phyloP scores from a whole-genome alignment of 2,888 invertebrate species.

The Epirrhoe alternata region DNA sequence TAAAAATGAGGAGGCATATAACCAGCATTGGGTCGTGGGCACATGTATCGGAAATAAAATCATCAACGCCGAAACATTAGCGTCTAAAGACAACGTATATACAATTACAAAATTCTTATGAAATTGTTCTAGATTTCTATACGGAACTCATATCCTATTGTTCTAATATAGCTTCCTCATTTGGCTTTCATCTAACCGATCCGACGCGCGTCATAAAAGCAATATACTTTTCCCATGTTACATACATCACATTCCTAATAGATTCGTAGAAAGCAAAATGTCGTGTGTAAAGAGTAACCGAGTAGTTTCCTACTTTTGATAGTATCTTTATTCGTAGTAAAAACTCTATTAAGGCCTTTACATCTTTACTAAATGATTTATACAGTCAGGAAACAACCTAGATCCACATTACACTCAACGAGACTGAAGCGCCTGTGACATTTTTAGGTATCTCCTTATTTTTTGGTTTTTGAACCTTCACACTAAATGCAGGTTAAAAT shows the following conservation, averaged over 20 bases:
- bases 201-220: conserved; percentile 29
- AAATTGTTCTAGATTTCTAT: conserved; percentile 18
- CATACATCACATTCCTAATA: conserved; percentile 6
- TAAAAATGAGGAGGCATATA: too few relatives aligned
- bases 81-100: background rate
- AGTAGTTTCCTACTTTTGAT: background rate
- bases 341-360: too few relatives aligned
- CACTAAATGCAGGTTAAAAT: background rate
- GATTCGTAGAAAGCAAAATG: background rate
- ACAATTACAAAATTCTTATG: conserved; percentile 17
- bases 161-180: conserved; percentile 37
- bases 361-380: too few relatives aligned
- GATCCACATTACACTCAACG: too few relatives aligned
- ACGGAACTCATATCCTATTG: conserved; percentile 34
- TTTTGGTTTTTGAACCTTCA: too few relatives aligned
- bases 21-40: too few relatives aligned
- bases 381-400: too few relatives aligned
- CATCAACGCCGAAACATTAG: background rate
- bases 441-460: too few relatives aligned
- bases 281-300: background rate
- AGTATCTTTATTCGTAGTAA: background rate
- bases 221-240: conserved; percentile 24
- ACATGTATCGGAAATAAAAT: background rate
- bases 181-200: conserved; percentile 42
- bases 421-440: too few relatives aligned